Base-by-base conservation (phyloP, 1,140 invertebrate species). In the Drosophila baimaii region DNA sequence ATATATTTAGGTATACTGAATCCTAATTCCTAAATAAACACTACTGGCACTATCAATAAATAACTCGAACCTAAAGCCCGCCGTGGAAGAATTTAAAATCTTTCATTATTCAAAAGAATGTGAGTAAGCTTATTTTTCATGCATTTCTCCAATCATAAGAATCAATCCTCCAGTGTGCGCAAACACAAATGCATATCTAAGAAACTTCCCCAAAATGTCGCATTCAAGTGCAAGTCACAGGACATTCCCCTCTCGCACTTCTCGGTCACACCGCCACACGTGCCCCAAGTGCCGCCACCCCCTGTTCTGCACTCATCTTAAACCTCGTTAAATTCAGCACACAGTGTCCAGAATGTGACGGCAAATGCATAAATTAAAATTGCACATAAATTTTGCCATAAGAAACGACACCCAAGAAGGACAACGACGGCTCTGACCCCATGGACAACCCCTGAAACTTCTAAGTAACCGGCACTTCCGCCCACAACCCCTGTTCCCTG, bases 321-420 rank as follows among this genome's bases (percentile, higher is more conserved):
- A 62, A 61, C 74, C 64, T 77, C 64, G 62, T 77, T 69, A 69
- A 77, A 62, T 61, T 69, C 63, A 68, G 62, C 74, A 76, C 70
- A 73, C 70, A 73, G 68, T 73, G 59, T 68, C 58, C 63, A 62
- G 57, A 62, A 73, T 70, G 69, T 81, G 73, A 64, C 65, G 64
- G 44, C 43, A 81, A 77, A 79, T 77, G 66, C 83, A 88, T 88
- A 77, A 83, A 83, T 80, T 86, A 83, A 88, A 71, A 82, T 56
- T 77, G 64, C 71, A 88, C 83, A 88, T 88, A 88, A 88, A 82
- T 83, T 88, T 73, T 62, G 61, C 57, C 71, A 73, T 79, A 86
- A 88, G 82, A 86, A 86, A 79, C 72, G 78, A 59, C 76, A 76
- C 33, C 81, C 70, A 81, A 77, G 78, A 70, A 77, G 58, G 44